A percentile compares a stretch with the other conserved stretches of the same genome.
Evolutionary conservation across 1,140 invertebrate genomes (phyloP).

Genomic region (Thereuonema tuberculata): DNA sequence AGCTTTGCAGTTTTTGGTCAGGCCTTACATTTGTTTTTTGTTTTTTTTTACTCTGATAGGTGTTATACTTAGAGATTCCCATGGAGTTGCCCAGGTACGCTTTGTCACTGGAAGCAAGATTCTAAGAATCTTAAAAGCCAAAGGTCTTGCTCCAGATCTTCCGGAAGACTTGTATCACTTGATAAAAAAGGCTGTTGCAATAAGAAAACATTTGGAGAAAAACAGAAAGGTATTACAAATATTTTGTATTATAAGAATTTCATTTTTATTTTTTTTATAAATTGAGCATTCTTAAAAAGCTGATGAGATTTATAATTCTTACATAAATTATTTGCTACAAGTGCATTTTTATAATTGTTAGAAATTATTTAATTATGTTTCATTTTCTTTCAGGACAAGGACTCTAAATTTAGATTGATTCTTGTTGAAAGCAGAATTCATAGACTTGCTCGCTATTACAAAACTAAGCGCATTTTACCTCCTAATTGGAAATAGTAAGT

Average conservation of each 20-base stretch:
- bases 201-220: constrained; percentile 96
- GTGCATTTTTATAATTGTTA: too few relatives aligned
- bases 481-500: constrained; percentile 89
- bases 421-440: constrained; percentile 97
- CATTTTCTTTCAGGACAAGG: constrained; percentile 51
- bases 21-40: too few relatives aligned
- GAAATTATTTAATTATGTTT: too few relatives aligned
- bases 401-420: constrained; percentile 97
- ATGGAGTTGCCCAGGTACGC: constrained; percentile 95
- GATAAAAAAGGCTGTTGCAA: constrained; percentile 98
- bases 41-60: constrained; percentile 59
- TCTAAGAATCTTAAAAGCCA: constrained; percentile 89
- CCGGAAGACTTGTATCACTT: constrained; percentile 97
- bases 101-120: constrained; percentile 98
- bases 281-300: too few relatives aligned
- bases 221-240: constrained; percentile 46
- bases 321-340: too few relatives aligned
- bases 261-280: background rate
- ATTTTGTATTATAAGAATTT: background rate
- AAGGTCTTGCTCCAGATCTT: constrained; percentile 87
- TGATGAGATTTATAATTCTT: too few relatives aligned
- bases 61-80: constrained; percentile 96
- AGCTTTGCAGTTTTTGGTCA: too few relatives aligned
- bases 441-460: constrained; percentile 94
- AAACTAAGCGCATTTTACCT: constrained; percentile 83